Conservation (phyloP, 2,113 vertebrate genomes). For the Gavia stellata region DNA sequence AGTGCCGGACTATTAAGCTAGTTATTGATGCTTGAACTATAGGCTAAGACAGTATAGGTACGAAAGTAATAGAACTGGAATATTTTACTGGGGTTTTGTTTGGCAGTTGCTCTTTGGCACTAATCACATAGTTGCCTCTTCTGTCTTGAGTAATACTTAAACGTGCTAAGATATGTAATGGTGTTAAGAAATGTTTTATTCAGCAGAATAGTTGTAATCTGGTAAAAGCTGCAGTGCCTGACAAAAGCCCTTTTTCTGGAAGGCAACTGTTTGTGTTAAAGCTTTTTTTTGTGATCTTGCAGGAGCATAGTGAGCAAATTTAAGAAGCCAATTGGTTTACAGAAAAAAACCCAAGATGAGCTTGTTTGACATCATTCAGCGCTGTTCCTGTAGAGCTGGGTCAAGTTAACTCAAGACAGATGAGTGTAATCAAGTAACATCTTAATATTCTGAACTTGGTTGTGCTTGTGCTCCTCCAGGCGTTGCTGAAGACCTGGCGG, state of each 20-base stretch:
- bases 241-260: neutral
- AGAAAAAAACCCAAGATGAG: neutral
- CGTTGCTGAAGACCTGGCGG: neutral
- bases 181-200: constrained; percentile 29
- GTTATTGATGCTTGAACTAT: neutral
- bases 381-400: neutral
- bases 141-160: constrained; percentile 20
- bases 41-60: neutral
- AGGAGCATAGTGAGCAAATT: neutral
- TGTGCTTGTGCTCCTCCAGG: neutral
- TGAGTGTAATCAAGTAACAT: neutral
- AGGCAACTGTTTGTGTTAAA: neutral
- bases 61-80: neutral
- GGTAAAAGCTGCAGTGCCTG: neutral
- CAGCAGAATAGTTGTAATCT: neutral
- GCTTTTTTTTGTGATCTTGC: neutral
- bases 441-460: neutral
- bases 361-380: neutral
- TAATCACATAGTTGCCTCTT: neutral
- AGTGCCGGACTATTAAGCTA: neutral
- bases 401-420: neutral
- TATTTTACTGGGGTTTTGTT: neutral
- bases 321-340: neutral
- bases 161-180: neutral
- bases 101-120: neutral